Base-by-base conservation (phyloP, 2,113 vertebrate species). In the Eudyptes chrysolophus region DNA sequence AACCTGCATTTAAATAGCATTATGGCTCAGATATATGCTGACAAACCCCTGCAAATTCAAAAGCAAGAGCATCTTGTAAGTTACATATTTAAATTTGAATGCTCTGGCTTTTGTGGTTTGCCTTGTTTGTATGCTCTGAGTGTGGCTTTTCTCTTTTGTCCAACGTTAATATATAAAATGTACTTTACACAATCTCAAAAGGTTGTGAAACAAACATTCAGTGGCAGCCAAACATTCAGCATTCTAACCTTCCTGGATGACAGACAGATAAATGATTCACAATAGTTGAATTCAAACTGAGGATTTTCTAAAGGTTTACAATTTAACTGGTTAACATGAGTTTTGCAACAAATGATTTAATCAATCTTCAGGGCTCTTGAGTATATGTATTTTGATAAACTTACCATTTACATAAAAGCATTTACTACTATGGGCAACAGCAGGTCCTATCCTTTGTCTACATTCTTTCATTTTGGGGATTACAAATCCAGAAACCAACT, bases 61-160 rank as follows among this genome's bases (percentile, higher is more conserved):
- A 94, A 87, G 72, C 15, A 93, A 69, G 10, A 77, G 10, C 30
- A 69, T 89, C 13, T 84, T 88, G 88, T 55, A 93, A 86, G 70
- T 87, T 90, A 48, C 54, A 38, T 58, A 85, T 89, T 85, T 91
- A 84, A 95, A 89, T 89, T 25, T 94, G 81, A 92, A 94, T 66
- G 12, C 62, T 77, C 46, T 90, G 52, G 44, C n/a, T 92, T 64
- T 92, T 97, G 58, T 75, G 18, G 10, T 71, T 93, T 64, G 17
- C 42, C 52, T 90, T 92, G 46, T 77, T 87, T 40, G 2, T 57
- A 80, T 86, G 71, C 42, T 75, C 36, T 0, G 0, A 76, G 13
- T 2, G 1, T 71, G 34, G n/a, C 20, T 90, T 75, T 95, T 68
- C 72, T 92, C 25, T 86, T 95, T 88, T 84, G 48, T 68, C n/a